Conservation (phyloP, 2,888 invertebrate species). For the Allophyes oxyacanthae region DNA sequence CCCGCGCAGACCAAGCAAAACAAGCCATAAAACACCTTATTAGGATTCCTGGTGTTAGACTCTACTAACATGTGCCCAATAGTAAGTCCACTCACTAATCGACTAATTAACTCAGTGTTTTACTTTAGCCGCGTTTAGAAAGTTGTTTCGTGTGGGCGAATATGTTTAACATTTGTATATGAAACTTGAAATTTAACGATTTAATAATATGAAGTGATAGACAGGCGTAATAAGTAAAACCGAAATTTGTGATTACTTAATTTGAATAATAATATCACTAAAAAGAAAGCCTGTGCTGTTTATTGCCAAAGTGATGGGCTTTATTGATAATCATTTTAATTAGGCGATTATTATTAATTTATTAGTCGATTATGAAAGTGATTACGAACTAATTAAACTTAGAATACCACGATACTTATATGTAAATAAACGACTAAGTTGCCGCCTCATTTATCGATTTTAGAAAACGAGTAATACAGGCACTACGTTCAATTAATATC, state of each 20-base stretch:
- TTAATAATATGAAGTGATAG: slow-evolving; percentile 50
- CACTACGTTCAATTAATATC: slow-evolving; percentile 25
- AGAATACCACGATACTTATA: slow-evolving; percentile 11
- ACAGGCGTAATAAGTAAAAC: slow-evolving; percentile 35
- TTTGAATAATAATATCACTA: slow-evolving; percentile 49
- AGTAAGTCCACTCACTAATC: slow-evolving; percentile 47
- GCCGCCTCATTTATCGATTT: slow-evolving; percentile 14
- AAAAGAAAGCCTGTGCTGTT: slow-evolving; percentile 34
- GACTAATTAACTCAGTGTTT: slow-evolving; percentile 56
- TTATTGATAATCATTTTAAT: slow-evolving; percentile 25
- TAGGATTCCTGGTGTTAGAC: slow-evolving; percentile 27
- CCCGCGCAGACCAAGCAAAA: slow-evolving; percentile 27
- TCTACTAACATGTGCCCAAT: slow-evolving; percentile 48
- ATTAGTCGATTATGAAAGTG: slow-evolving; percentile 27
- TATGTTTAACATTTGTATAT: slow-evolving; percentile 41
- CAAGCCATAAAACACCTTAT: slow-evolving; percentile 57
- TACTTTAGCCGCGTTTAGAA: slow-evolving; percentile 55
- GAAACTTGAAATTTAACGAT: slow-evolving; percentile 55
- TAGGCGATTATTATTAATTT: slow-evolving; percentile 30
- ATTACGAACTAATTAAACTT: slow-evolving; percentile 1
- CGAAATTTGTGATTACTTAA: slow-evolving; percentile 46
- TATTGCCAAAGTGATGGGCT: slow-evolving; percentile 13
- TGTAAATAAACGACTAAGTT: slow-evolving; percentile 14
- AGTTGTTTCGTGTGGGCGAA: slow-evolving; percentile 58
- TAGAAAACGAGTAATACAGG: slow-evolving; percentile 24